These are phyloP conservation scores for Cheirogaleus major DNA, from an alignment of 2,797 vertebrate species.

Conservation along the genomic window DNA sequence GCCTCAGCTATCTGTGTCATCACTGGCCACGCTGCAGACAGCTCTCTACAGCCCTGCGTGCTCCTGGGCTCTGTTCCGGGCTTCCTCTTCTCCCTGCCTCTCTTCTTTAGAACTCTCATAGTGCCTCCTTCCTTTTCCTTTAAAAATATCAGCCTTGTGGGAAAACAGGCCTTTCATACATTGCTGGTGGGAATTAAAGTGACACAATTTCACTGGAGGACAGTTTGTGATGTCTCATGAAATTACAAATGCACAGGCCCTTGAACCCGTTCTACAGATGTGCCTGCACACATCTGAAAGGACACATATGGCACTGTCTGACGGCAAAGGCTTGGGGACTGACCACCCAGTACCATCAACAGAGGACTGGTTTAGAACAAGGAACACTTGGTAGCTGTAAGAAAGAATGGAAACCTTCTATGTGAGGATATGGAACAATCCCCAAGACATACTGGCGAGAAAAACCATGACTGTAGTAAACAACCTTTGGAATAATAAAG, in stretches of 20 bases:
- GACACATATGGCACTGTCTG: not conserved
- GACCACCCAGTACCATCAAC: no score
- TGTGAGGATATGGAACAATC: not conserved
- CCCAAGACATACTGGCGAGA: not conserved
- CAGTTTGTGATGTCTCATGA: not conserved
- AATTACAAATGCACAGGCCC: not conserved
- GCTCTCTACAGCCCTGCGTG: fast-evolving
- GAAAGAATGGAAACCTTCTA: not conserved
- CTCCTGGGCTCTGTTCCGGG: not conserved
- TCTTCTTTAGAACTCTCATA: not conserved
- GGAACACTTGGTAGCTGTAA: not conserved
- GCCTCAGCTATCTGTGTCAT: not conserved
- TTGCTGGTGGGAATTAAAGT: not conserved
- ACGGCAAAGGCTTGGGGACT: not conserved
- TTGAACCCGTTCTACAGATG: not conserved
- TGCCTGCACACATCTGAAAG: not conserved
- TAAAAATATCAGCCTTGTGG: not conserved
- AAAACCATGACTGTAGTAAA: not conserved
- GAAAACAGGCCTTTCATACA: not conserved
- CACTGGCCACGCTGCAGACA: fast-evolving
- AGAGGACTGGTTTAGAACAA: not conserved
- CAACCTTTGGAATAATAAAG: constrained; percentile 6
- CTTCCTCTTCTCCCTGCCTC: not conserved
- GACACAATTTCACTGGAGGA: not conserved
- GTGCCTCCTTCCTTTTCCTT: not conserved